Evolutionary conservation across 2,888 invertebrate species (phyloP), one percentile per base, ranked within the genome.

Genomic region (Yponomeuta cagnagella): DNA sequence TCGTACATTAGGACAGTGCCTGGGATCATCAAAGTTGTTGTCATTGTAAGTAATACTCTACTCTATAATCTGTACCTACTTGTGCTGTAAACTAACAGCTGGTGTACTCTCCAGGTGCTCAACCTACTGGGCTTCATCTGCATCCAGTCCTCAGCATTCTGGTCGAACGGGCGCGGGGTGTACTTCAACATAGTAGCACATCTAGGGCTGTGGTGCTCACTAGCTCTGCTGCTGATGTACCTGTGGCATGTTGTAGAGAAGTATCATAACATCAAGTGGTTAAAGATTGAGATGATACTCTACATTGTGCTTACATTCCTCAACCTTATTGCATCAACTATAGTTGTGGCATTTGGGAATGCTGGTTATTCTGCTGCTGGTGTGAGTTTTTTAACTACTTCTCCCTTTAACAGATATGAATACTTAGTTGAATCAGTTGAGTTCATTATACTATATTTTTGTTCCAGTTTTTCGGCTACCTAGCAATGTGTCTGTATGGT

Each of bases 401-500:
- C 5, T 33, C 33, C 33, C 3, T 33, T 33, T 33, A 5, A 4
- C 5, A 9, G 31, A 43, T 43, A 43, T 43, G 43, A 43, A 8
- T 8, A 43, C 43, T 43, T 43, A 43, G 43, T 43, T 43, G 8
- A 3, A 43, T 43, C 43, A 8, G 43, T 43, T 5, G 43, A 43
- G 43, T 43, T 43, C 43, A 43, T 43, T 43, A 43, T 6, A 43
- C 43, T 43, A 8, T 43, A 43, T 43, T 43, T 43, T 58, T 58
- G 30, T 30, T 93, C n/a, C 90, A 97, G 97, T 96, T 97, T 86
- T 97, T 98, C 86, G 97, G 97, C 67, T 97, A 96, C 86, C 93
- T 95, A 72, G 95, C 95, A 2, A 97, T 97, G 97, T 92, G 95
- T 74, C 86, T 93, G 2, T 98, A 97, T 85, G 97, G 95, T 0